phyloP scores from a whole-genome alignment of 2,888 invertebrate genomes.

The Thera britannica region DNA sequence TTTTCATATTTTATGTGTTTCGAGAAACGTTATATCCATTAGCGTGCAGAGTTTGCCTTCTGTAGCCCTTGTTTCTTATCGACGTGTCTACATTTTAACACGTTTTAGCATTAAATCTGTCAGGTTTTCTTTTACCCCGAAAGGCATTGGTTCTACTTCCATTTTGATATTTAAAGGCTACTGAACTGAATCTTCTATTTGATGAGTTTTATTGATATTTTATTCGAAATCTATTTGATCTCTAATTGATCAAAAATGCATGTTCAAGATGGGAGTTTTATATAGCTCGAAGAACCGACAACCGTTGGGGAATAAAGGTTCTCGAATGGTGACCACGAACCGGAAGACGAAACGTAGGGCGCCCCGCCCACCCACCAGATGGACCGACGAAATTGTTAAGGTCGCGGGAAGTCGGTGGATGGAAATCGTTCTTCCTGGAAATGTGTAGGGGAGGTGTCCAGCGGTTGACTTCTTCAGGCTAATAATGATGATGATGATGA shows the following conservation, averaged over 20 bases:
- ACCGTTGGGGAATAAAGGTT: too few relatives aligned
- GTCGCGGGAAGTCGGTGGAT: too few relatives aligned
- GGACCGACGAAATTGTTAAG: too few relatives aligned
- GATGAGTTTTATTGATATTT: background rate
- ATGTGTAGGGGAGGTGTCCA: background rate
- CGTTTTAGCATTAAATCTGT: background rate
- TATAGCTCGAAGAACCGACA: too few relatives aligned
- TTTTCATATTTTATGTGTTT: conserved; percentile 47
- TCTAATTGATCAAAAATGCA: background rate
- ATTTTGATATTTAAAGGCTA: too few relatives aligned
- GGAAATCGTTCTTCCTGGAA: background rate
- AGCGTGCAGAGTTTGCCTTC: conserved; percentile 27
- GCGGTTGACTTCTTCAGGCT: too few relatives aligned
- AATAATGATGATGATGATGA: too few relatives aligned
- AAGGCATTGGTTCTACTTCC: too few relatives aligned
- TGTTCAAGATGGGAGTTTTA: background rate
- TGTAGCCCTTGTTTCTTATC: conserved; percentile 19
- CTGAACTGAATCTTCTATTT: background rate
- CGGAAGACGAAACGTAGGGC: too few relatives aligned
- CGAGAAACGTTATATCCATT: conserved; percentile 30
- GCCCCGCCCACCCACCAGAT: too few relatives aligned
- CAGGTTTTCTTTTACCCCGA: background rate
- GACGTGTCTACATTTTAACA: background rate
- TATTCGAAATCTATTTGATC: background rate
- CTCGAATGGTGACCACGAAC: too few relatives aligned